A percentile compares a stretch with the other conserved stretches of the same genome.
Conservation (phyloP, 2,888 invertebrate species). For the Pristionchus mayeri region DNA sequence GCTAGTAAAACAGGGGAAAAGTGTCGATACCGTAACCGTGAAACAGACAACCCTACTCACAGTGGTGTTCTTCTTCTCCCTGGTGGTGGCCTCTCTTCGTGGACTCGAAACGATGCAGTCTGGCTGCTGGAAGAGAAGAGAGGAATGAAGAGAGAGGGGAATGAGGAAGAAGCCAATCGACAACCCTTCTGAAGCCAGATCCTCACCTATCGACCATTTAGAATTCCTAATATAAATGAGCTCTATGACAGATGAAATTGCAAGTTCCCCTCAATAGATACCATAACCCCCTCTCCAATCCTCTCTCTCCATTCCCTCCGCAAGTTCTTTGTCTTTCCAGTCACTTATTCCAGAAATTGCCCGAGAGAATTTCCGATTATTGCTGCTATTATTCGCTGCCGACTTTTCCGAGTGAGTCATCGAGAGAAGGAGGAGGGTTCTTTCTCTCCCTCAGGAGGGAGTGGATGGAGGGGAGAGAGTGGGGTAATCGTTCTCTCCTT, state of each 20-base stretch:
- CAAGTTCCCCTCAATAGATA: no score
- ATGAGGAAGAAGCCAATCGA: no score
- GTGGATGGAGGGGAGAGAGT: background rate
- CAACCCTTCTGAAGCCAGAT: no score
- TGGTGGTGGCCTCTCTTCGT: background rate
- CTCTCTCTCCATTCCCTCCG: no score
- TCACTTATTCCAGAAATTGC: conserved; percentile 35
- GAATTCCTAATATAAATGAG: no score
- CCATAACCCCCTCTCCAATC: no score
- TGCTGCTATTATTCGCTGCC: conserved; percentile 1
- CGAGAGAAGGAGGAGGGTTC: background rate
- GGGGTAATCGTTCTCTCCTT: conserved; percentile 18
- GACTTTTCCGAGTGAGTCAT: background rate
- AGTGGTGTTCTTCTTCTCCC: conserved; percentile 1
- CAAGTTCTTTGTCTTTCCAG: background rate
- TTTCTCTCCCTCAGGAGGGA: background rate
- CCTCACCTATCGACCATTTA: no score
- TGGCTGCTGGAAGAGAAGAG: background rate
- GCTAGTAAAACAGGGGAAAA: no score
- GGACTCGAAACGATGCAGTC: conserved; percentile 6
- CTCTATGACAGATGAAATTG: no score
- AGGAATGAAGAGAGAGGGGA: no score
- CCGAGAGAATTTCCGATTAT: background rate
- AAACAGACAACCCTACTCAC: background rate
- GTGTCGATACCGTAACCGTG: no score